A percentile compares a stretch with the other conserved stretches of the same genome.
These are phyloP conservation scores for Dasypogon diadema DNA, from an alignment of 2,888 invertebrate genomes.

Conservation along the genomic window DNA sequence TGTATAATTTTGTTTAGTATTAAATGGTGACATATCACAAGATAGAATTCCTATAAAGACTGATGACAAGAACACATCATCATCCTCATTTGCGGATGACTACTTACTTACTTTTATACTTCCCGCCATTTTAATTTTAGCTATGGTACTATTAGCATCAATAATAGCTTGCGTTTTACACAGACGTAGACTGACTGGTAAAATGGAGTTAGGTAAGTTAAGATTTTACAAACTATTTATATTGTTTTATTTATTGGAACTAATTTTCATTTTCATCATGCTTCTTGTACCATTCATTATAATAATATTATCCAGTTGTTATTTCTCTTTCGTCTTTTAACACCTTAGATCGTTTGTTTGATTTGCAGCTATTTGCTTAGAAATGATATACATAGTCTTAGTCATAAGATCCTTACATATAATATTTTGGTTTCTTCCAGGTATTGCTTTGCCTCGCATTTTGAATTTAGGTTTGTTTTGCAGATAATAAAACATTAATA, in stretches of 20 bases:
- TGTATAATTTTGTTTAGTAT: slow-evolving; percentile 57
- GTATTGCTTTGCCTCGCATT: slow-evolving; percentile 51
- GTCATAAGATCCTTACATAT: slow-evolving; percentile 27
- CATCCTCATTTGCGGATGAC: slow-evolving; percentile 71
- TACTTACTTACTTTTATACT: slow-evolving; percentile 87
- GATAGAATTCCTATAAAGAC: slow-evolving; percentile 64
- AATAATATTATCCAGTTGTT: too few species aligned
- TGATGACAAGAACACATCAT: slow-evolving; percentile 64
- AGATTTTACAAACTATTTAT: too few species aligned
- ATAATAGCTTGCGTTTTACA: slow-evolving; percentile 91
- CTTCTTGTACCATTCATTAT: slow-evolving; percentile 22
- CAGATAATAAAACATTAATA: slow-evolving; percentile 8
- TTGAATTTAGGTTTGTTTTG: slow-evolving; percentile 50
- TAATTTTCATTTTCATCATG: slow-evolving; percentile 13
- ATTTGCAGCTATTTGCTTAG: slow-evolving; percentile 27
- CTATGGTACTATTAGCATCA: slow-evolving; percentile 88
- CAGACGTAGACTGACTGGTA: slow-evolving; percentile 84
- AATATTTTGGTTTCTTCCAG: slow-evolving; percentile 43
- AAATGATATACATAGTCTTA: slow-evolving; percentile 34
- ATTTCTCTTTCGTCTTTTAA: too few species aligned
- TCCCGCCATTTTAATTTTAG: slow-evolving; percentile 88
- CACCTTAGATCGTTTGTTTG: not conserved
- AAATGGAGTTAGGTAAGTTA: slow-evolving; percentile 79
- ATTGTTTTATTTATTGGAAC: too few species aligned
- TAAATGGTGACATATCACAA: slow-evolving; percentile 61